Percentiles rank a stretch among this genome's conserved stretches.
Conservation (phyloP, 1,140 invertebrate genomes). For the Himalopsyche phryganea region DNA sequence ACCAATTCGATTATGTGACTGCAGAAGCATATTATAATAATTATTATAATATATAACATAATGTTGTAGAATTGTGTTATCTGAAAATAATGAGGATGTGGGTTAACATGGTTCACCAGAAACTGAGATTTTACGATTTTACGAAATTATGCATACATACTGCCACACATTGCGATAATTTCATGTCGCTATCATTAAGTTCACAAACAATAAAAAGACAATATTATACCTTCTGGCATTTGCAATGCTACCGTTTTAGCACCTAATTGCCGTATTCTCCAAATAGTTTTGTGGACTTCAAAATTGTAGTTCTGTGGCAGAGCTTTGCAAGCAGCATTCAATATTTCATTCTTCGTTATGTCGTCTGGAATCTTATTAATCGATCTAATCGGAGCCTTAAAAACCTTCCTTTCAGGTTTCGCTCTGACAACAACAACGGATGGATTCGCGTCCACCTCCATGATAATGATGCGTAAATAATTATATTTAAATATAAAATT, state of each 20-base stretch:
- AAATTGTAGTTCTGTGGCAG: conserved; percentile 97
- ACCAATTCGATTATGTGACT: no score
- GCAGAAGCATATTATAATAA: no score
- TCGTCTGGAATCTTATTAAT: conserved; percentile 79
- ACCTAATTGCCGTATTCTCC: conserved; percentile 80
- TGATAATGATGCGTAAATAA: not conserved
- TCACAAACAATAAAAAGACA: no score
- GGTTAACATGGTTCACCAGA: no score
- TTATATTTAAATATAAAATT: not conserved
- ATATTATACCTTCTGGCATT: conserved; percentile 76
- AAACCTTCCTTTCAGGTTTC: conserved; percentile 72
- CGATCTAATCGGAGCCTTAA: conserved; percentile 64
- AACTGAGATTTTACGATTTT: no score
- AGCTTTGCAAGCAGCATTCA: conserved; percentile 68
- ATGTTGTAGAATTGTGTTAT: no score
- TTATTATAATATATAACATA: no score
- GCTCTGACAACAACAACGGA: conserved; percentile 66
- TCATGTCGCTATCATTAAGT: no score
- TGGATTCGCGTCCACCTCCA: not conserved
- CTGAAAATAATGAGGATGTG: no score
- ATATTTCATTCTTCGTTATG: conserved; percentile 72
- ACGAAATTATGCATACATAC: no score
- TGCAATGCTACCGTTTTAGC: conserved; percentile 91
- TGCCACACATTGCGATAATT: no score
- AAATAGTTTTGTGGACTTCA: conserved; percentile 97